phyloP scores from a whole-genome alignment of 2,113 vertebrate species.

The Tenrec ecaudatus region DNA sequence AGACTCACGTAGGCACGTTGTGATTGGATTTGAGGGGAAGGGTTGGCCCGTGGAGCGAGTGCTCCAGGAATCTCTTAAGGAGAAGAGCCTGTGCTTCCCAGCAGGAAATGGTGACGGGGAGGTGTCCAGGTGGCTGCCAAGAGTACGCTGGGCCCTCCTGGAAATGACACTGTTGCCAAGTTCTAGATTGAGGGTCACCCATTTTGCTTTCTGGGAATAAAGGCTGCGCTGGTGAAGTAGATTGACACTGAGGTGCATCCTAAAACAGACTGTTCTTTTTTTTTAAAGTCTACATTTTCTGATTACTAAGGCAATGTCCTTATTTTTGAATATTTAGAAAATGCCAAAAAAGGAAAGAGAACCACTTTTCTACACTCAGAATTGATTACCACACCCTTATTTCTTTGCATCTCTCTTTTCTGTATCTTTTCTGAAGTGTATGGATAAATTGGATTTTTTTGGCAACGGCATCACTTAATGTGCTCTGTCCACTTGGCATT shows the following conservation, averaged over 20 bases:
- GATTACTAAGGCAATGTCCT: constrained; percentile 34
- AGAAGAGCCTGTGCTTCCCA: neutral
- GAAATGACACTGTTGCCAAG: constrained; percentile 68
- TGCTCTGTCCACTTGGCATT: constrained; percentile 13
- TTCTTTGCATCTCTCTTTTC: constrained; percentile 6
- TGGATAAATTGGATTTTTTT: neutral
- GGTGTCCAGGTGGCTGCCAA: constrained; percentile 38
- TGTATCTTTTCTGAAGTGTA: neutral
- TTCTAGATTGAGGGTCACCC: constrained; percentile 45
- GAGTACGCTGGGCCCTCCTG: constrained; percentile 38
- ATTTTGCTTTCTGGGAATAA: constrained; percentile 80
- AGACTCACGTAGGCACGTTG: neutral
- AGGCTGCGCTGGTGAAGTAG: constrained; percentile 18
- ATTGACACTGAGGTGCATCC: constrained; percentile 49
- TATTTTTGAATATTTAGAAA: constrained; percentile 61
- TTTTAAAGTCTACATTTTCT: constrained; percentile 11
- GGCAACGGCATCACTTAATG: neutral
- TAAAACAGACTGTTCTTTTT: neutral
- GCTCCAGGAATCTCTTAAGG: neutral
- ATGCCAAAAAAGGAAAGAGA: neutral
- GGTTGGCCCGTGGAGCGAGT: neutral
- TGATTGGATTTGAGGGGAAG: neutral
- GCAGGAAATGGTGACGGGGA: neutral
- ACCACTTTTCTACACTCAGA: neutral
- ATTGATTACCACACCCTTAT: constrained; percentile 21